A percentile compares a stretch with the other conserved stretches of the same genome.
These are phyloP conservation scores for Albula goreensis DNA, from an alignment of 2,113 vertebrate species.

Conservation along the genomic window DNA sequence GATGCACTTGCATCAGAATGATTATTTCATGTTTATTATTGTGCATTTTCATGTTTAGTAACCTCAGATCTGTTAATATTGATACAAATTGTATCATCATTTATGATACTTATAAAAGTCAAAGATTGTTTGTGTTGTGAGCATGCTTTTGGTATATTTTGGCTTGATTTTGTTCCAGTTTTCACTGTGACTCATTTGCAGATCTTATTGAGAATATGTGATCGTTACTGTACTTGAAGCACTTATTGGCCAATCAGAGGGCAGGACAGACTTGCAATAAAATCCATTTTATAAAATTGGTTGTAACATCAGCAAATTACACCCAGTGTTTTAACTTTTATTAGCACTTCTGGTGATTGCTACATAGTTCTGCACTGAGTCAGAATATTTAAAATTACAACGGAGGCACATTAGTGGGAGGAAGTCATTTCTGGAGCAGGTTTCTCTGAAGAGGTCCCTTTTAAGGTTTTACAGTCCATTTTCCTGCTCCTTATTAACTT, in stretches of 20 bases:
- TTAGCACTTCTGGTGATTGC: conserved; percentile 57
- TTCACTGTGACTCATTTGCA: background rate
- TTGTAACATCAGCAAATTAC: conserved; percentile 18
- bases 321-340: conserved; percentile 27
- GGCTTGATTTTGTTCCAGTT: background rate
- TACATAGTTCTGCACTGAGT: conserved; percentile 30
- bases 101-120: background rate
- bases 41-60: too few relatives aligned
- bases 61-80: background rate
- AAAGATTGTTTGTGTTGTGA: background rate
- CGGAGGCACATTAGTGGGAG: conserved; percentile 49
- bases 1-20: too few relatives aligned
- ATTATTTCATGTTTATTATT: too few relatives aligned
- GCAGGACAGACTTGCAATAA: conserved; percentile 22
- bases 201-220: background rate
- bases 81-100: background rate
- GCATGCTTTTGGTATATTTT: background rate
- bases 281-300: conserved; percentile 38
- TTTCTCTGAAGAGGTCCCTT: conserved; percentile 54
- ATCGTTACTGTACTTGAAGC: background rate
- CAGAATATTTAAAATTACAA: conserved; percentile 57
- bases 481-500: conserved; percentile 60
- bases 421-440: conserved; percentile 27
- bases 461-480: conserved; percentile 57
- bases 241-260: conserved; percentile 23